Evolutionary conservation across 1,140 invertebrate genomes (phyloP), one percentile per base, ranked within the genome.

Genomic region (Trichonephila clavipes): DNA sequence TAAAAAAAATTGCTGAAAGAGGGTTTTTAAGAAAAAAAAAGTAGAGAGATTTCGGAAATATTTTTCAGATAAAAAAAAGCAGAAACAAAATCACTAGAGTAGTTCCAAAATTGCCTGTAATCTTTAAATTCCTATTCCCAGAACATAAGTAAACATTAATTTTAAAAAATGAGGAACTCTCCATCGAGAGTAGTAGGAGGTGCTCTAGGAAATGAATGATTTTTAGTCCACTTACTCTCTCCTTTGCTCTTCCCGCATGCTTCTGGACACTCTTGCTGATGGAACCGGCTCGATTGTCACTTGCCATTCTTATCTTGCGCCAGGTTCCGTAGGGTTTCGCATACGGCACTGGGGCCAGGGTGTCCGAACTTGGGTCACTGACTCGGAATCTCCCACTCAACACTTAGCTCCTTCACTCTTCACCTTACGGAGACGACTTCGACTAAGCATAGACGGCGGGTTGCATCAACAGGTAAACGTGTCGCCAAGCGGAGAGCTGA

Each of bases 181-280:
- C 51, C 51, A 51, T 51, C 51, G 51, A 51, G 10, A 51, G 7
- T 51, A 10, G 51, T 7, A 7, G 51, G 51, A 51, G 51, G 51
- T 51, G 10, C 10, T 10, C 7, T 51, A 10, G 28, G 28, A 40
- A 18, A 77, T 77, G 66, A 77, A 40, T 40, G 72, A 10, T 51
- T 51, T 51, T 51, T 51, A 51, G 51, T 77, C 72, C 72, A 77
- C 95, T 97, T 97, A 98, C 98, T 98, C 98, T 98, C 97, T 98
- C 98, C 97, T 98, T 98, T 94, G 98, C 98, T 96, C 98, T 97
- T 96, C 98, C 98, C 95, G 98, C 98, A 96, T 98, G 98, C 97
- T 98, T 98, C 97, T 98, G 98, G 96, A 98, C 97, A 95, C 98
- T 97, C 97, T 98, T 98, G 95, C 98, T 98, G 95, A 98, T 97